These are phyloP conservation scores for Vicugna pacos DNA, from an alignment of 2,113 vertebrate genomes.

Conservation along the genomic window DNA sequence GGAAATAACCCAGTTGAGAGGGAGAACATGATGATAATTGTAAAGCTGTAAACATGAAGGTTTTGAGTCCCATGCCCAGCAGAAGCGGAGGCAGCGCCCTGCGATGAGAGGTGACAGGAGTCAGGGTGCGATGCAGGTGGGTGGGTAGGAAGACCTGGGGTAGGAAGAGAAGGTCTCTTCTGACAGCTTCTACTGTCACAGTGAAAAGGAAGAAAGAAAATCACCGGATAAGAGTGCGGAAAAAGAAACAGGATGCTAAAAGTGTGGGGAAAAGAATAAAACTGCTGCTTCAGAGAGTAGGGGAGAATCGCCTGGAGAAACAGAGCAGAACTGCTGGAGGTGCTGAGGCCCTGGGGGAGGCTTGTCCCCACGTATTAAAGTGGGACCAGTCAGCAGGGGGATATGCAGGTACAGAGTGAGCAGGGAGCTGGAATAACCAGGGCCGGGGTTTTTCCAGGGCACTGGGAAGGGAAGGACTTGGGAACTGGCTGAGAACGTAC, in stretches of 20 bases:
- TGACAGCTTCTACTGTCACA: not conserved
- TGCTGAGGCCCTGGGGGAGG: fast-evolving
- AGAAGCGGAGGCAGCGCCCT: not conserved
- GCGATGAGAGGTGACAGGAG: not conserved
- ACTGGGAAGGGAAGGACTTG: not conserved
- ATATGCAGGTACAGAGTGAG: not conserved
- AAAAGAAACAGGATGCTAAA: not conserved
- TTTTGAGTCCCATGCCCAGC: not conserved
- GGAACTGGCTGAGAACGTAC: not conserved
- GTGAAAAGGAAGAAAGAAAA: not conserved
- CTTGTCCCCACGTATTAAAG: not conserved
- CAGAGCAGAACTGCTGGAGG: not conserved
- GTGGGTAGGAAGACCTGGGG: not conserved
- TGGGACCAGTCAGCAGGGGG: not conserved
- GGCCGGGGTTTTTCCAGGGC: not conserved
- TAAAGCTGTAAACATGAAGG: not conserved
- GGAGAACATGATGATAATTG: not conserved
- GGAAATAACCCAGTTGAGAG: not conserved
- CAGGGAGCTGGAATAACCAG: not conserved
- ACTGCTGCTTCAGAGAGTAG: not conserved
- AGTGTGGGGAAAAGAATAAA: not conserved
- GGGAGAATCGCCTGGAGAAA: not conserved
- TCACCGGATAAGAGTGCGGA: not conserved
- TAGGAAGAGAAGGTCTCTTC: not conserved
- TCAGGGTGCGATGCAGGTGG: not conserved